Evolutionary conservation across 2,113 vertebrate genomes (phyloP), one percentile per base, ranked within the genome.

Genomic region (Urocolius indicus): DNA sequence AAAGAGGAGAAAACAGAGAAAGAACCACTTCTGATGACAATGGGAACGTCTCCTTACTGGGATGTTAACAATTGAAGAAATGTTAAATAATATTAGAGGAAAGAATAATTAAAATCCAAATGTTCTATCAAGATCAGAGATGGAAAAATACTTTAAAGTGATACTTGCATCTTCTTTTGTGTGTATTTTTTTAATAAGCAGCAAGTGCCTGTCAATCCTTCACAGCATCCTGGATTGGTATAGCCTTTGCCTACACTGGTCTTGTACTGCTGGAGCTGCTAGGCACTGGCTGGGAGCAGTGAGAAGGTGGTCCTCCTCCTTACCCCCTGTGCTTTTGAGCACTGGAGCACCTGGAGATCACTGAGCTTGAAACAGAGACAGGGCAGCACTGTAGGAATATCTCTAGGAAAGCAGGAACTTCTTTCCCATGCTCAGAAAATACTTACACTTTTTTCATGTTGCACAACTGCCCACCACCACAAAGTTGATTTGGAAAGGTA

Each of bases 81-180:
- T 51, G 30, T 75, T 95, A 78, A 80, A 32, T 38, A 36, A 21
- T 48, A 41, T 72, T 75, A 57, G 21, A 26, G 21, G 13, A 46
- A 1, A 88, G 54, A 81, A 86, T 81, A 30, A 81, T 81, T 91
- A 91, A 91, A 87, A 93, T 84, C 62, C 79, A 87, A 95, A 84
- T 43, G 51, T 72, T 92, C 62, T 94, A 94, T 92, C 85, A 89
- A 92, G 87, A 94, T 90, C 89, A 96, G 79, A 89, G 38, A 69
- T 32, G 51, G 49, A 16, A 71, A 79, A 95, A 77, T 49, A 87
- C 84, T 94, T 92, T 83, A 85, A 93, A 94, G 57, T 91, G 61
- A 75, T 95, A 96, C 94, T 74, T 75, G 34, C 9, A 41, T 89
- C 74, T 84, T 55, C 51, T 46, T 62, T 43, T 36, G 38, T 76